Base-by-base conservation (phyloP, 2,888 invertebrate genomes). In the Agrochola circellaris region DNA sequence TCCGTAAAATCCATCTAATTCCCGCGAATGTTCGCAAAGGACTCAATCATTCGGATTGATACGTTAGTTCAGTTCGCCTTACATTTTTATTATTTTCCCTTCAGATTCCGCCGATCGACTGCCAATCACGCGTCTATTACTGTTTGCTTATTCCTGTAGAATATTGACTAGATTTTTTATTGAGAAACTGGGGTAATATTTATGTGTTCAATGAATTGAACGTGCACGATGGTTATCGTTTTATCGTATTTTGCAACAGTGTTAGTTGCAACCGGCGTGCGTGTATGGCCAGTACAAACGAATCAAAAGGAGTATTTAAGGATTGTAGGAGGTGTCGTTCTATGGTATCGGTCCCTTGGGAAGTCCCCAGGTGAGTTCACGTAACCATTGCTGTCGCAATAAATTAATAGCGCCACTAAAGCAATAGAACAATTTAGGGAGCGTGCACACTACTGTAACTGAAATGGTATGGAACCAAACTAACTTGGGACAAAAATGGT, bases 31-130 rank as follows among this genome's bases (percentile, higher is more conserved):
- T 75, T 76, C 79, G 75, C 65, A 71, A 80, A 80, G 51, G 74
- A 79, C 82, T 86, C 88, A 87, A 87, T 87, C 82, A 80, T 77
- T 72, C 62, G 68, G 64, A 83, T 77, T 85, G 86, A 83, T 75
- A 78, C 73, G 75, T 87, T 73, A 77, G 75, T 78, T 81, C 68
- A 81, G 74, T 72, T 83, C 66, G 65, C 48, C 75, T 77, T 75
- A 85, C 75, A 84, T 77, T 72, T 85, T 85, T 87, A 75, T 85
- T 87, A 85, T 87, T 77, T 77, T 73, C 20, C 26, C 58, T 67
- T 67, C 73, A 73, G 71, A 67, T 85, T 74, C 68, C 62, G 26
- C n/a, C 67, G 60, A 71, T 79, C 67, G 75, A 65, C 79, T 85
- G 79, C 71, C 81, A 87, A 71, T 85, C 81, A 75, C 3, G n/a